A percentile compares a stretch with the other conserved stretches of the same genome.
These are phyloP conservation scores for Hydropotes inermis DNA, from an alignment of 2,113 vertebrate genomes.

Conservation along the genomic window DNA sequence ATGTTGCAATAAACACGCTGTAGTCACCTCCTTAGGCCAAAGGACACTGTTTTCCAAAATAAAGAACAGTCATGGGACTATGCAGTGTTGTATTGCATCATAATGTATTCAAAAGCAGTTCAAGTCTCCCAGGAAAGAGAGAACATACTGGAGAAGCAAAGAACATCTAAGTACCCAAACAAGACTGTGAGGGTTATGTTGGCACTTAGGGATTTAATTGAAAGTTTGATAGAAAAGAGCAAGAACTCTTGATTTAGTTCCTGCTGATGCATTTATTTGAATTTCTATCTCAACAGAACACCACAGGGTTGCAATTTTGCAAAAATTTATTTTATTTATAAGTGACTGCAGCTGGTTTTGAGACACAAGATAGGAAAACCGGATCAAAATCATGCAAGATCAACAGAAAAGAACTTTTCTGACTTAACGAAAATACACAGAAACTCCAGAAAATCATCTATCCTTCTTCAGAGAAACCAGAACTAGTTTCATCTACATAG, in stretches of 20 bases:
- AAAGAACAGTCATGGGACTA: neutral
- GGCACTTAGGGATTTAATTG: neutral
- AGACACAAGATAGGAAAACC: neutral
- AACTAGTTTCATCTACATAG: neutral
- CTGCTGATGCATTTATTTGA: neutral
- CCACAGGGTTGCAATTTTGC: neutral
- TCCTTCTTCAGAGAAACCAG: neutral
- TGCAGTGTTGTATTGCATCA: neutral
- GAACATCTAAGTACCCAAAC: neutral
- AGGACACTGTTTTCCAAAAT: neutral
- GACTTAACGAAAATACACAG: neutral
- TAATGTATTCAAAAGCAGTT: constrained; percentile 21
- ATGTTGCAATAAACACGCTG: neutral
- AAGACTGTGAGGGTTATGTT: neutral
- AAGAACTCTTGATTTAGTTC: neutral
- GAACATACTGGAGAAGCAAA: neutral
- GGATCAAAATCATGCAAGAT: neutral
- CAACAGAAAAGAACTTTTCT: neutral
- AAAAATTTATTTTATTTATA: neutral
- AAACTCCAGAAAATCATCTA: neutral
- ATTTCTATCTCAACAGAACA: neutral
- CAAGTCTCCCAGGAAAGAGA: neutral
- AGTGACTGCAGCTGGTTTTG: neutral
- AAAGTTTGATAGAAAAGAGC: neutral
- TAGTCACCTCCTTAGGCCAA: neutral